Base-by-base conservation (phyloP, 1,140 invertebrate species). In the Drosophila subpulchrella region DNA sequence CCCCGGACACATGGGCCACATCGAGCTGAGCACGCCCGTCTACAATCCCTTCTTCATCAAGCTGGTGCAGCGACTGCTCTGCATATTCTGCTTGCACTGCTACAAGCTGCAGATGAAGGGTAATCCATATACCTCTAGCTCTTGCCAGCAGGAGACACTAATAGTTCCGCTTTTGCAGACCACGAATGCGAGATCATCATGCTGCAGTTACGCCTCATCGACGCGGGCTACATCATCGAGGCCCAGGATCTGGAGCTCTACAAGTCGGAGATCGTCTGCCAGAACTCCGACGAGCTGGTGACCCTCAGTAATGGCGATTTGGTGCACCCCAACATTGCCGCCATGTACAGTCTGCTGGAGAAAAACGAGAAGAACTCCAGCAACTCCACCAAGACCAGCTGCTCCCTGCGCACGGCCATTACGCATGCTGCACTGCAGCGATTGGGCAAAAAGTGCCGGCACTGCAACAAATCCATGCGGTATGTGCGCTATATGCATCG, bases 1-100 rank as follows among this genome's bases (percentile, higher is more conserved):
- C 93, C 95, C 96, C 1, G 98, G 99, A 4, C 99, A 99, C 93
- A 96, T 98, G 93, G 98, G 98, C 0, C 97, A 99, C 86, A 98
- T 99, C 67, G 95, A 96, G 65, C 93, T 99, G n/a, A 97, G 97
- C 4, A 92, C 99, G 4, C 95, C 97, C 7, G 96, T 98, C 1
- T 96, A 98, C 44, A 99, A 99, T 94, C 98, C 98, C 4, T 80
- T 99, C 34, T 97, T 98, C 85, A 96, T 97, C 50, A 96, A 95
- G 91, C 93, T 94, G 44, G 93, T 98, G 13, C 95, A 93, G 66
- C 94, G 93, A 0, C 84, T 97, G 15, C 93, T 97, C 27, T 94
- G 94, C 75, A 93, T 95, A 4, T 94, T 94, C 24, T 98, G 97
- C 78, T 86, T 96, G 10, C 93, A 93, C 54, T 98, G 97, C 82